These are phyloP conservation scores for Agriopis marginaria DNA, from an alignment of 2,888 invertebrate genomes.

Conservation along the genomic window DNA sequence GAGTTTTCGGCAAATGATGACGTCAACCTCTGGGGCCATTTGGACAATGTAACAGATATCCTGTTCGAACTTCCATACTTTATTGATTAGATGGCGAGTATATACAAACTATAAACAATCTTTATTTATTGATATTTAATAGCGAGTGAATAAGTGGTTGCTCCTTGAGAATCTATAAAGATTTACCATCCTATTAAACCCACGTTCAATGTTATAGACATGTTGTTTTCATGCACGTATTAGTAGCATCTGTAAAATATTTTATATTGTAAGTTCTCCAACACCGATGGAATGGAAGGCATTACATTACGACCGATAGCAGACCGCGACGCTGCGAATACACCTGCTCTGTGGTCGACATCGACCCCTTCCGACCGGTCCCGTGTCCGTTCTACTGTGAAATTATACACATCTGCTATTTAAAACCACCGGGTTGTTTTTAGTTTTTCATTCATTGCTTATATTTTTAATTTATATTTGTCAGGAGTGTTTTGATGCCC, in stretches of 20 bases:
- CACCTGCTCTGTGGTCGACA: slow-evolving; percentile 74
- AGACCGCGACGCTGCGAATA: slow-evolving; percentile 40
- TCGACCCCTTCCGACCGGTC: slow-evolving; percentile 71
- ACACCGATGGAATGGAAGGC: background rate
- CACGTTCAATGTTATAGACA: slow-evolving; percentile 19
- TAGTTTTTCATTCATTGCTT: slow-evolving; percentile 14
- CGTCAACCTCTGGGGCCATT: slow-evolving; percentile 72
- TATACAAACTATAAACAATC: slow-evolving; percentile 33
- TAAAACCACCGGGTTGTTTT: slow-evolving; percentile 41
- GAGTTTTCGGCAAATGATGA: slow-evolving; percentile 74
- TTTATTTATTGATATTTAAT: slow-evolving; percentile 32
- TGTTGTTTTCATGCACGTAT: slow-evolving; percentile 24
- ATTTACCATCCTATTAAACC: slow-evolving; percentile 27
- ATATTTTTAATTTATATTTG: slow-evolving; percentile 3
- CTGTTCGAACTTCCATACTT: slow-evolving; percentile 39
- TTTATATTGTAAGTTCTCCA: background rate
- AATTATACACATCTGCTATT: slow-evolving; percentile 79
- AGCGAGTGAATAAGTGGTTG: slow-evolving; percentile 22
- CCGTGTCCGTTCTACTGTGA: slow-evolving; percentile 75
- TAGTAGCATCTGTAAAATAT: background rate
- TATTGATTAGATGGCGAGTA: slow-evolving; percentile 26
- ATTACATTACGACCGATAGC: slow-evolving; percentile 20
- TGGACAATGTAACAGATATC: slow-evolving; percentile 65
- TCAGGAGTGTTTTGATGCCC: background rate
- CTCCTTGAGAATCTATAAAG: slow-evolving; percentile 29